These are phyloP conservation scores for Timema podura DNA, from an alignment of 2,888 invertebrate species.

Conservation along the genomic window DNA sequence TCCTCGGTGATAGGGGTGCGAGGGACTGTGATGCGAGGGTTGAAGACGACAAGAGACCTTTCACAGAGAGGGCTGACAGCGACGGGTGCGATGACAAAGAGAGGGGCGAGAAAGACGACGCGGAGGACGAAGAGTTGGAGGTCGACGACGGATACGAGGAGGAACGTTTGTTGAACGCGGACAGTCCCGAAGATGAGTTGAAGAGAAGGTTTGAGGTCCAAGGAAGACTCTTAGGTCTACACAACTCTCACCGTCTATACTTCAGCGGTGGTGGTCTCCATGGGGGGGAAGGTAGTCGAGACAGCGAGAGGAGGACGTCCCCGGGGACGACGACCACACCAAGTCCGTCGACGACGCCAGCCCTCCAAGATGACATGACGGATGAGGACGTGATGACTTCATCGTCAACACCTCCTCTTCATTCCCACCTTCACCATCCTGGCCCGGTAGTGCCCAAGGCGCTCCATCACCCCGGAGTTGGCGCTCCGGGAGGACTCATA, in stretches of 20 bases:
- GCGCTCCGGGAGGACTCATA: conserved; percentile 40
- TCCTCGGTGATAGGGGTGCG: conserved; percentile 40
- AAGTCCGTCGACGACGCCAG: background rate
- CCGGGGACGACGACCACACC: conserved; percentile 46
- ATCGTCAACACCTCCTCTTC: background rate
- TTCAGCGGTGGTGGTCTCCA: too few relatives aligned
- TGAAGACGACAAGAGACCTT: conserved; percentile 28
- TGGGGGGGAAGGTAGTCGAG: conserved; percentile 26
- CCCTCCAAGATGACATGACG: background rate
- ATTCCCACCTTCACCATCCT: too few relatives aligned
- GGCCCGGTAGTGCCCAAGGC: conserved; percentile 37
- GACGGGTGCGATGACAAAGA: conserved; percentile 32
- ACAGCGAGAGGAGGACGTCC: conserved; percentile 46
- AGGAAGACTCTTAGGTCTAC: too few relatives aligned
- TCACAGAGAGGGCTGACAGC: conserved; percentile 33
- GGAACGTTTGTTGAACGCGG: background rate
- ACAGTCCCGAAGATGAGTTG: too few relatives aligned
- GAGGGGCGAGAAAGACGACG: conserved; percentile 42
- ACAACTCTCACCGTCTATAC: too few relatives aligned
- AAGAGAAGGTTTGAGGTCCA: too few relatives aligned
- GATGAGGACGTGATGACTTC: background rate
- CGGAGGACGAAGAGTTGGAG: conserved; percentile 53
- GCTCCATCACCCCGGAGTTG: conserved; percentile 45
- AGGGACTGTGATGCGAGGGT: conserved; percentile 26
- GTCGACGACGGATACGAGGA: conserved; percentile 45